Base-by-base conservation (phyloP, 2,113 vertebrate genomes). In the Pseudorasbora parva region DNA sequence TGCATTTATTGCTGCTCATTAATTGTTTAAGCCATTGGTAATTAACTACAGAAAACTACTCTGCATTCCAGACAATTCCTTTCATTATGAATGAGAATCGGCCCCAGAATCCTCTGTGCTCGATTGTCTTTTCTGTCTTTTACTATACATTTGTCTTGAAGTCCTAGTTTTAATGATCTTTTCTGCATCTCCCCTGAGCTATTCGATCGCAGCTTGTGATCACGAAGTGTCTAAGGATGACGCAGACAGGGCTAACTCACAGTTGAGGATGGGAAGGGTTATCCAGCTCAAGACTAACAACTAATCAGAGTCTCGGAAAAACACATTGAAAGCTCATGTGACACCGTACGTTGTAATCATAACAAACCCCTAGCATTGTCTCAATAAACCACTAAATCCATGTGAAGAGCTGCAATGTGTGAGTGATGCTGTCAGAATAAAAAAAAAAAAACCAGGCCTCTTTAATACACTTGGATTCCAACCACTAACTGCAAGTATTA, bases 1-100 rank as follows among this genome's bases (percentile, higher is more conserved):
- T 59, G 56, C 84, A 82, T 43, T 23, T 33, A 87, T 85, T 73
- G 45, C 74, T 76, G 83, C 82, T 71, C 81, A 71, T 71, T 87
- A 83, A 82, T 83, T 82, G 77, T 78, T 37, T 59, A 60, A 57
- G 80, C 37, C 64, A 49, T 25, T 45, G 73, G 17, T 88, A 84
- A 89, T 88, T 79, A 84, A 85, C 51, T 21, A 49, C 56, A 47
- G 27, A 56, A 68, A 43, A 79, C 45, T 69, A 45, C 14, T 10
- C 68, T 64, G 79, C 59, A 66, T 30, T 27, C 8, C 17, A 37
- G 59, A 68, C 74, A 43, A 64, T 82, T 66, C 57, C 12, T 59
- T 60, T n/a, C 21, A 54, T 57, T 51, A 23, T 27, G 68, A 37
- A 66, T 54, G 51, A 73, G 27, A 37, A 64, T 59, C 30, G 1